Base-by-base conservation (phyloP, 2,888 invertebrate genomes). In the Drosophila pseudotakahashii region DNA sequence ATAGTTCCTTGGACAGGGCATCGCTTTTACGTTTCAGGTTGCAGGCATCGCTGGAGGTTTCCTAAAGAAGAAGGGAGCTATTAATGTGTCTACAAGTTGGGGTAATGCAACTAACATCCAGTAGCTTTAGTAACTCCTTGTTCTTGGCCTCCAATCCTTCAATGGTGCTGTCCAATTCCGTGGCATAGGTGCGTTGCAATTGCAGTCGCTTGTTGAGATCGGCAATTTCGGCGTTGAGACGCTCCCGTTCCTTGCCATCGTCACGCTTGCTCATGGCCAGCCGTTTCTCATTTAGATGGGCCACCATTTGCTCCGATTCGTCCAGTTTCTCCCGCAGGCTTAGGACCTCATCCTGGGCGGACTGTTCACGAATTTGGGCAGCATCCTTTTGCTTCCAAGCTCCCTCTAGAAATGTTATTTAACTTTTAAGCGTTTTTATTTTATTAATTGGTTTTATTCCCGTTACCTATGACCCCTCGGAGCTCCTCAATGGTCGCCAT, bases 351-450 rank as follows among this genome's bases (percentile, higher is more conserved):
- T 91, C 91, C 53, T 92, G 91, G 0, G 90, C 90, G 9, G 81
- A 77, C 68, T 92, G 91, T 54, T 92, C 92, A 6, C 92, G 90
- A 41, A 86, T 83, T 34, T 91, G 91, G 0, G 92, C 92, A 7
- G 91, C 91, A 76, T 92, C 92, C 60, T 90, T 90, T 71, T 92
- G 91, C 54, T 88, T 91, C 92, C 92, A 92, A 23, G 92, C 91
- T 10, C 89, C 87, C 78, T 92, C 92, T 92, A 6, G 1, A 1
- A 30, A 30, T 30, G 5, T 10, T 16, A 32, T 32, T 5, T 14
- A 6, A 3, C 9, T 30, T 30, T 30, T 5, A 6, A 47, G 10
- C 5, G 0, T 13, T 9, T 3, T 7, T 2, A 34, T 34, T 11
- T 34, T 11, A 14, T 30, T 11, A 19, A 14, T 42, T 14, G 4